Evolutionary conservation across 2,797 vertebrate species (phyloP).

Genomic region (Tokudaia tokunoshimensis): DNA sequence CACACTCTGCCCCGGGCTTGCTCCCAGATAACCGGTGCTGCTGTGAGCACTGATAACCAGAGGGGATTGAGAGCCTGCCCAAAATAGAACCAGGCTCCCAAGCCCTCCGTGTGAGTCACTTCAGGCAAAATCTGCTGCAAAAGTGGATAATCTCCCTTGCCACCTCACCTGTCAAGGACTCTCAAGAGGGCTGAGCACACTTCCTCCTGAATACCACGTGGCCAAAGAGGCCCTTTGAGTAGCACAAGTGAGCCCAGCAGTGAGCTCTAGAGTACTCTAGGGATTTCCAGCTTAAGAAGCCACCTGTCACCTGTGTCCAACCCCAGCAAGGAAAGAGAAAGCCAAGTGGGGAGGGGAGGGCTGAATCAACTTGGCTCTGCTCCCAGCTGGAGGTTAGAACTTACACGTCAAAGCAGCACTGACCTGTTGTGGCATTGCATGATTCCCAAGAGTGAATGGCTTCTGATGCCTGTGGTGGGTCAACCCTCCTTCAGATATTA

Average conservation of each 20-base stretch:
- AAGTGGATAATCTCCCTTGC: slow-evolving; percentile 55
- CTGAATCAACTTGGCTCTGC: background rate
- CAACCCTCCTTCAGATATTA: background rate
- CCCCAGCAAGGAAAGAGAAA: fast-evolving
- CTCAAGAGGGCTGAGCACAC: slow-evolving; percentile 56
- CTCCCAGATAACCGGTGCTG: slow-evolving; percentile 69
- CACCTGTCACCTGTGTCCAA: fast-evolving
- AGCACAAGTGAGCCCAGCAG: background rate
- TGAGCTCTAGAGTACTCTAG: fast-evolving
- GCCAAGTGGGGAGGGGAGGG: fast-evolving
- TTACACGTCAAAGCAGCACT: background rate
- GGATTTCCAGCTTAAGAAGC: background rate
- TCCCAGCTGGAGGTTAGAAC: background rate
- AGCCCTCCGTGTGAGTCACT: slow-evolving; percentile 50
- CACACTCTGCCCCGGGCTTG: slow-evolving; percentile 65
- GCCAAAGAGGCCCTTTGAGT: background rate
- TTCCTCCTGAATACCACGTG: background rate
- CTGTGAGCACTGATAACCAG: slow-evolving; percentile 62
- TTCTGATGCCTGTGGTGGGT: fast-evolving
- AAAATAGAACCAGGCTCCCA: slow-evolving; percentile 77
- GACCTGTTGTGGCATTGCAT: background rate
- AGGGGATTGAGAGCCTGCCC: slow-evolving; percentile 67
- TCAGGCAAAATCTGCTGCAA: slow-evolving; percentile 56
- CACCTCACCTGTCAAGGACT: slow-evolving; percentile 69
- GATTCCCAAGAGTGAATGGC: background rate